phyloP scores from a whole-genome alignment of 2,113 vertebrate species.

The Epinephelus lanceolatus region DNA sequence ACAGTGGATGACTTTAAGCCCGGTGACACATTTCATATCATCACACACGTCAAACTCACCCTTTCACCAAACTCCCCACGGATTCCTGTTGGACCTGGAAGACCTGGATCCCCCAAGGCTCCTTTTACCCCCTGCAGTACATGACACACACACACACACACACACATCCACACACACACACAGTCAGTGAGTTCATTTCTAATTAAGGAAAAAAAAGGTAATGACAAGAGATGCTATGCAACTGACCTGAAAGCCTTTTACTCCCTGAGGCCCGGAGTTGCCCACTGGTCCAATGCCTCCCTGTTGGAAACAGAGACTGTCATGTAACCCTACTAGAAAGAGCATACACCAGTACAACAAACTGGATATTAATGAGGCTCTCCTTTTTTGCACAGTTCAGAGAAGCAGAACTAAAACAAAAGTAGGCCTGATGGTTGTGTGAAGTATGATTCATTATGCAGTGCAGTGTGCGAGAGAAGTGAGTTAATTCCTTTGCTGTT shows the following conservation, averaged over 20 bases:
- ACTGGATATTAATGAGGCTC: not conserved
- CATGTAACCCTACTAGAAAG: conserved; percentile 24
- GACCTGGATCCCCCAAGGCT: conserved; percentile 90
- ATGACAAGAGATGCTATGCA: conserved; percentile 8
- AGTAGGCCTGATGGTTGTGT: not conserved
- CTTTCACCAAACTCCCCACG: conserved; percentile 91
- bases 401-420: conserved; percentile 9
- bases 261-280: conserved; percentile 86
- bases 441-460: conserved; percentile 44
- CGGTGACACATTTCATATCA: not conserved
- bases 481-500: conserved; percentile 27
- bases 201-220: not conserved
- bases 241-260: conserved; percentile 94
- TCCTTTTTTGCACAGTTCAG: too few species aligned
- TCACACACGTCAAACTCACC: conserved; percentile 84
- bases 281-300: conserved; percentile 90
- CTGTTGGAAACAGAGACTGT: conserved; percentile 79
- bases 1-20: not conserved
- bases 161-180: not conserved
- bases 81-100: conserved; percentile 94
- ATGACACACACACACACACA: conserved; percentile 7
- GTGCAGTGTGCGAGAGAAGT: conserved; percentile 6
- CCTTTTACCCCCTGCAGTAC: conserved; percentile 89
- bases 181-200: conserved; percentile 5
- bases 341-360: not conserved